Conservation (phyloP, 2,888 invertebrate species). For the Ornithoptera priamus region DNA sequence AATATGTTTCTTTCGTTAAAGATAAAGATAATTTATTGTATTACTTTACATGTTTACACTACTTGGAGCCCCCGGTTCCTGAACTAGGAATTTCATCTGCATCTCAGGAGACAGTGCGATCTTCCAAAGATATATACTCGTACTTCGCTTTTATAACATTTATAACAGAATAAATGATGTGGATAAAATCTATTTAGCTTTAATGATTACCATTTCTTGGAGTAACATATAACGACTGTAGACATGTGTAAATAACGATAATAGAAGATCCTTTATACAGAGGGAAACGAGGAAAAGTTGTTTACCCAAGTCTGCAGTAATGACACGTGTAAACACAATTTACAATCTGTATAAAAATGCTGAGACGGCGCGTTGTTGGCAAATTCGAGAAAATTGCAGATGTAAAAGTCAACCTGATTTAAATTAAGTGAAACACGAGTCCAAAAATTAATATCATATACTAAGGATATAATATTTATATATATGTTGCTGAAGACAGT, state of each 20-base stretch:
- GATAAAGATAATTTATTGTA: background rate
- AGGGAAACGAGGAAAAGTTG: slow-evolving; percentile 2
- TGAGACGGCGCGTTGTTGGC: background rate
- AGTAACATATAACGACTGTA: background rate
- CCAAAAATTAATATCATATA: too few species aligned
- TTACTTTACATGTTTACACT: too few species aligned
- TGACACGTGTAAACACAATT: slow-evolving; percentile 12
- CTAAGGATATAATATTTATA: too few species aligned
- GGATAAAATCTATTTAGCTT: background rate
- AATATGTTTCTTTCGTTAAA: background rate
- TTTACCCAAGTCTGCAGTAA: slow-evolving; percentile 4
- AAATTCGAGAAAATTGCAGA: background rate
- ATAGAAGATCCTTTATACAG: background rate
- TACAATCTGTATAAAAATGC: slow-evolving; percentile 14
- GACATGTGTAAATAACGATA: background rate
- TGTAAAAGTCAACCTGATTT: background rate
- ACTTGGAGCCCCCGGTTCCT: too few species aligned
- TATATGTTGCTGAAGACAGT: too few species aligned
- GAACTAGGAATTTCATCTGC: too few species aligned
- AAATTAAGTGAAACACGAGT: background rate
- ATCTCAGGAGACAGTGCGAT: too few species aligned
- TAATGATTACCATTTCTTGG: background rate
- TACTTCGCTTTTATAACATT: too few species aligned
- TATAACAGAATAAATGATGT: too few species aligned
- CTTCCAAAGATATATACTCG: too few species aligned